Conservation (phyloP, 2,797 vertebrate genomes). For the Chlorospingus semifuscus region DNA sequence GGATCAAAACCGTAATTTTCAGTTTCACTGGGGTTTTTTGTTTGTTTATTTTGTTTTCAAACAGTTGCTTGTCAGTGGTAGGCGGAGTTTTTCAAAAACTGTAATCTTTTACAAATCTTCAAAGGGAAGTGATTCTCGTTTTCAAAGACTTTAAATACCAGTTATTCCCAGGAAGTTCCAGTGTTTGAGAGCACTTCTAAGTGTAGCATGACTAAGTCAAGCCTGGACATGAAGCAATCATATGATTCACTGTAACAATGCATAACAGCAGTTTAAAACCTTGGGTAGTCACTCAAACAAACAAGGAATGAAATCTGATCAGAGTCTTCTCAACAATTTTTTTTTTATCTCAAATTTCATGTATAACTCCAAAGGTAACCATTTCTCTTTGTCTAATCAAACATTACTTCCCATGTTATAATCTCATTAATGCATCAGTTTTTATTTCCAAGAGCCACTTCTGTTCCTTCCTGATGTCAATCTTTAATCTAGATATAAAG, state of each 20-base stretch:
- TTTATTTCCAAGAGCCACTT: background rate
- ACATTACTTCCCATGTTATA: background rate
- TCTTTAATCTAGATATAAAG: background rate
- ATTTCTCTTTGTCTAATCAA: background rate
- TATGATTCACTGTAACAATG: background rate
- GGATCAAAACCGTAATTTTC: background rate
- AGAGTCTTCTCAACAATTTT: rapidly evolving
- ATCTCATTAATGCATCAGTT: background rate
- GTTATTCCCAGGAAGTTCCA: background rate
- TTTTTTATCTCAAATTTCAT: background rate
- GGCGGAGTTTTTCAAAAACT: background rate
- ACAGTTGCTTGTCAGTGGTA: background rate
- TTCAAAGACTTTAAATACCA: background rate
- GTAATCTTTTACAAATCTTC: background rate
- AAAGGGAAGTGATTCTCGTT: background rate
- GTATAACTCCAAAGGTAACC: background rate
- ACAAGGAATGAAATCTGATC: background rate
- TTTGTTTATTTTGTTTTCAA: background rate
- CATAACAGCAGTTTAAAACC: background rate
- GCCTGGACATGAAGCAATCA: background rate
- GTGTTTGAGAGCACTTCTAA: background rate
- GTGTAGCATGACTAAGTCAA: background rate
- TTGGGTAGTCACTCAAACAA: background rate
- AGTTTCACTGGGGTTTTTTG: rapidly evolving
- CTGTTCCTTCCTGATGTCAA: background rate